Base-by-base conservation (phyloP, 1,140 invertebrate species). In the Trialeurodes vaporariorum region DNA sequence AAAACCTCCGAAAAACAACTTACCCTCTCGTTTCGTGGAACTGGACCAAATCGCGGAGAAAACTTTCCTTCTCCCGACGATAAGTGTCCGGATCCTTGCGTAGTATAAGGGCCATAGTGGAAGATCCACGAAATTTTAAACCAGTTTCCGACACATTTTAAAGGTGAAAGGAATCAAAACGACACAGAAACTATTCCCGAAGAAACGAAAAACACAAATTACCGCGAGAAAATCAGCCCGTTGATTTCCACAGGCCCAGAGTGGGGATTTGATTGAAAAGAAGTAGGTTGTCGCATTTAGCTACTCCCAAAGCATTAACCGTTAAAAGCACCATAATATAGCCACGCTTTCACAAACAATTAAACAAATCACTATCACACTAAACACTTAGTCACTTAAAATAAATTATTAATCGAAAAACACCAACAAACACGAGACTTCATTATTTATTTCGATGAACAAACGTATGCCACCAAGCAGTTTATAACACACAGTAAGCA, bases 11-110 rank as follows among this genome's bases (percentile, higher is more conserved):
- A 49, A 34, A 61, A 23, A 21, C 21, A 72, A 82, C 84, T 85
- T 80, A 94, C 91, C 91, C 90, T 81, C 90, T 85, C 69, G 85
- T 86, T 68, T 90, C 87, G 77, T 93, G 91, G 76, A 93, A 93
- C 74, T 90, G 88, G 71, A 85, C 84, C 71, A 93, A 80, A 74
- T 92, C 91, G 73, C 86, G 84, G 70, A 92, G 79, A 81, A 94
- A 94, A 71, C 81, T 80, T 69, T 71, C 70, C 61, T 71, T 72
- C 69, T 73, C 87, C 79, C 83, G 82, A 74, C 84, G 81, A 79
- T 88, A 89, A 71, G 82, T 84, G 77, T 82, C 83, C 72, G 85
- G 83, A 79, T 88, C 86, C 83, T 88, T 88, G 79, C 85, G 85
- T 73, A 85, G 81, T 79, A 85, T 80, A 79, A 83, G 82, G 77